Evolutionary conservation across 2,113 vertebrate genomes (phyloP).

Genomic region (Thamnaconus septentrionalis): DNA sequence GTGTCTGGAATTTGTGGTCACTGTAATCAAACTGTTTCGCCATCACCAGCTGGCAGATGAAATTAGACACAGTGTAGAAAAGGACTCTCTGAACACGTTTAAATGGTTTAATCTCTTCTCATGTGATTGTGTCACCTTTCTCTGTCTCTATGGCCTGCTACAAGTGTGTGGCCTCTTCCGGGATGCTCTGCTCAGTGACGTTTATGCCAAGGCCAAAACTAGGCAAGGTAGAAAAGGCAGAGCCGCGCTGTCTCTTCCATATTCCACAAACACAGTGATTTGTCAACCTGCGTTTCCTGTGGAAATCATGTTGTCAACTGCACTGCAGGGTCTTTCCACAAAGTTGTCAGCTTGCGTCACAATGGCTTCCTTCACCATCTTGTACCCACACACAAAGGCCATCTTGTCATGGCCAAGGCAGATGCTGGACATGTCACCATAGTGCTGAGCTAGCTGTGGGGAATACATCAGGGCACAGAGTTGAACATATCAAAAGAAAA

Average conservation of each 20-base stretch:
- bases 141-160: constrained; percentile 71
- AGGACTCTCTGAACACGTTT: constrained; percentile 10
- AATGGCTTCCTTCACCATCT: constrained; percentile 79
- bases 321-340: constrained; percentile 67
- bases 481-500: background rate
- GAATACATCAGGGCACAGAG: background rate
- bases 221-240: constrained; percentile 74
- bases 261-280: constrained; percentile 33
- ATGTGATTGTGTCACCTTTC: constrained; percentile 66
- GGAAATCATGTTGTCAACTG: constrained; percentile 60
- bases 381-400: constrained; percentile 74
- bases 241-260: constrained; percentile 81
- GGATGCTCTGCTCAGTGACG: constrained; percentile 76
- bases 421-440: constrained; percentile 75
- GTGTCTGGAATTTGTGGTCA: constrained; percentile 68
- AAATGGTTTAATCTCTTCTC: background rate
- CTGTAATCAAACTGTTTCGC: constrained; percentile 78
- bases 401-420: constrained; percentile 42
- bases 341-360: constrained; percentile 78
- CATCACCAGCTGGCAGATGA: constrained; percentile 79
- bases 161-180: constrained; percentile 76
- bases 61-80: constrained; percentile 78
- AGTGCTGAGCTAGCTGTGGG: constrained; percentile 73
- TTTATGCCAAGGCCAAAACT: constrained; percentile 80
- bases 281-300: constrained; percentile 63